These are phyloP conservation scores for Apoderus coryli DNA, from an alignment of 2,888 invertebrate species.

Conservation along the genomic window DNA sequence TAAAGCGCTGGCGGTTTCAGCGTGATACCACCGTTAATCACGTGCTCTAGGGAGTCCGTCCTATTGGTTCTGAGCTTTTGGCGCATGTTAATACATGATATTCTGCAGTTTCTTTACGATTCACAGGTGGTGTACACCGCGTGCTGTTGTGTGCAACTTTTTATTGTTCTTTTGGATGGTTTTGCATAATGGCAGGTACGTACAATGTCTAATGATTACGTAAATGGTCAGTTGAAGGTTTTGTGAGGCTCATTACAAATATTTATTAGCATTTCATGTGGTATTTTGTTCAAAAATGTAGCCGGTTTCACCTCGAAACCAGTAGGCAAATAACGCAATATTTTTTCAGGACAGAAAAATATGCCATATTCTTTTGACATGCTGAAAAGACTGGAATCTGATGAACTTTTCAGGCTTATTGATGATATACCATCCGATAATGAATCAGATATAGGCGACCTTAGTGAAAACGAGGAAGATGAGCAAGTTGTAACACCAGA, in stretches of 20 bases:
- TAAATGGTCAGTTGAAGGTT: conserved; percentile 2
- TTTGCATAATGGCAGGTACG: conserved; percentile 1
- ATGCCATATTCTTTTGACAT: conserved; percentile 4
- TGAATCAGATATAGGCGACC: conserved; percentile 8
- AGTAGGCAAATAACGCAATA: conserved; percentile 7
- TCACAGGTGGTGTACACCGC: neutral
- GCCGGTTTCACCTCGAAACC: conserved; percentile 8
- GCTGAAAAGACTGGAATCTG: conserved; percentile 8
- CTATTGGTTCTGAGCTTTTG: neutral
- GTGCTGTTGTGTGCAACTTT: neutral
- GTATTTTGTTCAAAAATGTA: conserved; percentile 6
- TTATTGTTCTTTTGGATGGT: conserved; percentile 1
- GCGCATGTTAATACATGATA: neutral
- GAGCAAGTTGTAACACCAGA: conserved; percentile 4
- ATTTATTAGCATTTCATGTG: conserved; percentile 3
- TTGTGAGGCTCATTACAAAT: neutral
- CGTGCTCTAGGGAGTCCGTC: no score
- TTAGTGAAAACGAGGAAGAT: conserved; percentile 9
- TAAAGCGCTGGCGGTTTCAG: neutral
- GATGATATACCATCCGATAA: conserved; percentile 11
- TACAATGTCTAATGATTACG: neutral
- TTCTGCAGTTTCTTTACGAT: neutral
- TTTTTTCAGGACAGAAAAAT: conserved; percentile 5
- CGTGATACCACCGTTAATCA: neutral
- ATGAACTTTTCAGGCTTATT: conserved; percentile 7